Percentiles rank a stretch among this genome's conserved stretches.
These are phyloP conservation scores for Mayetiola destructor DNA, from an alignment of 2,888 invertebrate species.

Conservation along the genomic window DNA sequence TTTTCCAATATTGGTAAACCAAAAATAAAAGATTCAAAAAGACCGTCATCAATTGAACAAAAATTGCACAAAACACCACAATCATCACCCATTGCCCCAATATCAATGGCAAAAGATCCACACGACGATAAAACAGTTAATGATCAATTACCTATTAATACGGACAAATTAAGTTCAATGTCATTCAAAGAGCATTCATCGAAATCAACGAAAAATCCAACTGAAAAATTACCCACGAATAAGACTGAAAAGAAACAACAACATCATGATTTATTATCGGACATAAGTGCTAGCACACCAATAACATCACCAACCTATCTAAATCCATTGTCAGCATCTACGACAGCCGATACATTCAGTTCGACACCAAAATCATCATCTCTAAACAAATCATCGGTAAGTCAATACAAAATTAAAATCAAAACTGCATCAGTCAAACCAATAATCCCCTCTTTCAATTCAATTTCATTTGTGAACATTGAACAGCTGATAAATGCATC, in stretches of 20 bases:
- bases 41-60: neutral
- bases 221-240: neutral
- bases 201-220: neutral
- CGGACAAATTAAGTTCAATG: constrained; percentile 22
- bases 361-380: neutral
- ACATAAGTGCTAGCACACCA: too few species aligned
- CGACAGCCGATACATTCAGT: neutral
- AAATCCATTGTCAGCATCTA: too few species aligned
- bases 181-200: constrained; percentile 18
- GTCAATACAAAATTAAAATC: neutral
- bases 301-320: too few species aligned
- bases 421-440: neutral
- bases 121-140: neutral
- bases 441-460: neutral
- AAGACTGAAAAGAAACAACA: neutral
- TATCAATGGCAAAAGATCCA: neutral
- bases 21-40: neutral
- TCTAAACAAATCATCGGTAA: neutral
- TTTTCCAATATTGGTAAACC: neutral
- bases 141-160: too few species aligned
- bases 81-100: neutral
- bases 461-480: neutral
- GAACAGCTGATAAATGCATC: too few species aligned
- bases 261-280: too few species aligned
- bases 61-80: neutral